These are phyloP conservation scores for Folsomia manolachei DNA, from an alignment of 2,888 invertebrate genomes.

Conservation along the genomic window DNA sequence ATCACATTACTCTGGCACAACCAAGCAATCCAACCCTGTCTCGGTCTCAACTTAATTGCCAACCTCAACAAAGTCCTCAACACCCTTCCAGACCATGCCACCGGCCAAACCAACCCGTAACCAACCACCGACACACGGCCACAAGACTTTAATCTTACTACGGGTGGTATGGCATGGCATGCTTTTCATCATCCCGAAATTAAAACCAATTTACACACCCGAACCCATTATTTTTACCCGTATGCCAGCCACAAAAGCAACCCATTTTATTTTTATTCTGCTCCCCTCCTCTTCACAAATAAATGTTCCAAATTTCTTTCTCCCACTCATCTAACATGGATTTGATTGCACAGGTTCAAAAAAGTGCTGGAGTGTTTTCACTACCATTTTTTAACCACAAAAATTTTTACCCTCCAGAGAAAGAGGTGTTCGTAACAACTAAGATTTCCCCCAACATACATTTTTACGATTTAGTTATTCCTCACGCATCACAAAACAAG, in stretches of 20 bases:
- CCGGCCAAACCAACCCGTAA: no score
- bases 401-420: neutral
- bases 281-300: slow-evolving; percentile 8
- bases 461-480: neutral
- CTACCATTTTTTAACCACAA: slow-evolving; percentile 2
- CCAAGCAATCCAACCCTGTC: neutral
- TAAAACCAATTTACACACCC: slow-evolving; percentile 17
- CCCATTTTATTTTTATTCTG: neutral
- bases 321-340: neutral
- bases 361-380: neutral
- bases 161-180: slow-evolving; percentile 5
- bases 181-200: slow-evolving; percentile 15
- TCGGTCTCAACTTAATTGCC: slow-evolving; percentile 11
- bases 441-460: neutral
- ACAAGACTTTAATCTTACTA: slow-evolving; percentile 3
- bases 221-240: slow-evolving; percentile 7
- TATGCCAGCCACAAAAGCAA: neutral
- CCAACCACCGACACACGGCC: neutral
- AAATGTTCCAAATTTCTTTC: slow-evolving; percentile 5
- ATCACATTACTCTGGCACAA: neutral
- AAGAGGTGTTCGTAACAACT: no score
- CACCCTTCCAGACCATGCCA: no score
- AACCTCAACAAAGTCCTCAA: slow-evolving; percentile 13
- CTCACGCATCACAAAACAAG: neutral
- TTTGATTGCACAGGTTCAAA: neutral